Base-by-base conservation (phyloP, 2,113 vertebrate genomes). In the Perca flavescens region DNA sequence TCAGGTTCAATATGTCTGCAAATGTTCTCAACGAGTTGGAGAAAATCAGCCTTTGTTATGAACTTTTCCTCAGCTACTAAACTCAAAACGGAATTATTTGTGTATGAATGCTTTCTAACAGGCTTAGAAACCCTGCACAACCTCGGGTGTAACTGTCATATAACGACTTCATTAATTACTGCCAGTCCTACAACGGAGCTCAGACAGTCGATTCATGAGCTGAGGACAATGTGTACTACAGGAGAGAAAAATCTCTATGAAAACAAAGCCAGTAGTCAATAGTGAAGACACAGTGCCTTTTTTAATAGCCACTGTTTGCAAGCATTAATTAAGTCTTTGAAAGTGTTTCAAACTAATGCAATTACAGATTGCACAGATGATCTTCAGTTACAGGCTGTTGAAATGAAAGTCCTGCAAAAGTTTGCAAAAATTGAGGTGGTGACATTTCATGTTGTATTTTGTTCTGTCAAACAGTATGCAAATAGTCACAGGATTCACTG, bases 401-500 rank as follows among this genome's bases (percentile, higher is more conserved):
- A 69, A 82, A 77, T 61, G 4, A 88, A 79, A 76, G 47, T 54
- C 53, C 13, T 5, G 5, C 6, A 43, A 62, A 62, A 40, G 8
- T 46, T 36, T 28, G 40, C 21, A 64, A 56, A 85, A 83, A 82
- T 19, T 66, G 68, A 83, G 71, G 75, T 72, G 28, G 15, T 69
- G 76, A 82, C 76, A 77, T 77, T 79, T 75, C 34, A 43, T 86
- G 77, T 80, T 53, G 67, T 34, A 60, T 68, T 69, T 65, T 68
- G 80, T 68, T 78, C 25, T 81, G 52, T 86, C 28, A 43, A 58
- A 43, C 36, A 21, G 17, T 6, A 49, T 54, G 40, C 60, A 54
- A 67, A 75, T 46, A 66, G 66, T 71, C 19, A 13, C 57, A 77
- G 14, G 62, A 63, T 19, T 0, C 21, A 16, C 64, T 16, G 49